Base-by-base conservation (phyloP, 2,888 invertebrate genomes). In the Ophion slaviceki region DNA sequence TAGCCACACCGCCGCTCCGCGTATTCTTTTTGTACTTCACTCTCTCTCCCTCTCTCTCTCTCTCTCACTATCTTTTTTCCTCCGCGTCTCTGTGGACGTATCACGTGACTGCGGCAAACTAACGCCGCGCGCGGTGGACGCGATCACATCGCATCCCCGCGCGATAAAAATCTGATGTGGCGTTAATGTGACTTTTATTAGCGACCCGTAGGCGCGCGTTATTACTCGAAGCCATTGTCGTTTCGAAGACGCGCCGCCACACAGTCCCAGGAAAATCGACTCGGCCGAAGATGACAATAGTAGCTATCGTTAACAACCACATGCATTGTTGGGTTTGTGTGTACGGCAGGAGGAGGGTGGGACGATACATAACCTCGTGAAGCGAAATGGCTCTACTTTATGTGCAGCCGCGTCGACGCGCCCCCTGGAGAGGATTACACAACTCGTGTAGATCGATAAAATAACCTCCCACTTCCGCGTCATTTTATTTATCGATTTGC, bases 401-500 rank as follows among this genome's bases (percentile, higher is more conserved):
- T 32, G 10, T 53, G 0, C 10, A 53, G 53, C 10, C 53, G 53
- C 1, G 17, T 0, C 11, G 11, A 17, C 53, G 53, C 17, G 53
- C 53, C 53, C 53, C 17, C 53, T 53, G 53, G 11, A 53, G 17
- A 53, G 17, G 53, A 17, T 14, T 53, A 53, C 10, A 10, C 10
- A 53, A 53, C 53, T 53, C 53, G 53, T n/a, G 17, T 57, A 75
- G 80, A 84, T 84, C 84, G 84, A 80, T 84, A 71, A 66, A 76
- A 64, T 28, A 32, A 47, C 67, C 59, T 59, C 45, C 14, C 62
- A 10, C 36, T 20, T 1, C 40, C 11, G 20, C 11, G 8, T 14
- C 28, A 32, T 68, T 78, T 36, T 59, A 5, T 77, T 45, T 28
- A 78, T 78, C 68, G 78, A 78, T 59, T 72, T 72, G 62, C 24